phyloP scores from a whole-genome alignment of 2,797 vertebrate species.

The Sphenopsis melanotis region DNA sequence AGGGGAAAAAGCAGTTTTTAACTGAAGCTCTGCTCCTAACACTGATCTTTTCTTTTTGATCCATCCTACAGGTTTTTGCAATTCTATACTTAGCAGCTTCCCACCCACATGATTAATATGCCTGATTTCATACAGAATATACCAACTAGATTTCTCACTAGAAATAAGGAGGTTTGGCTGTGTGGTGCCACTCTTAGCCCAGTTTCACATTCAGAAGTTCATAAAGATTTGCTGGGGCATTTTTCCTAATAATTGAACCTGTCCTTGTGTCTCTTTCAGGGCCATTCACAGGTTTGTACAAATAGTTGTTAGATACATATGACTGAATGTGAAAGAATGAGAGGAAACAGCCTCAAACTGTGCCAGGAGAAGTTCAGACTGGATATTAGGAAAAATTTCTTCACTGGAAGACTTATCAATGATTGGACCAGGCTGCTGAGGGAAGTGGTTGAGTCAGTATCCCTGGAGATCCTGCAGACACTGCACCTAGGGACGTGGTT shows the following conservation, averaged over 20 bases:
- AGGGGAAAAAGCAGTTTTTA: not conserved
- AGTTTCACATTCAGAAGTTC: not conserved
- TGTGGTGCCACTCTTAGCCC: not conserved
- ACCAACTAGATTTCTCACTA: not conserved
- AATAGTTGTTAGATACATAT: not conserved
- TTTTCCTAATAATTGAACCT: not conserved
- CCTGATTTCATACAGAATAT: not conserved
- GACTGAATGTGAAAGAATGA: not conserved
- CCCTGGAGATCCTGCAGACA: not conserved
- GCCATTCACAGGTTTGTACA: not conserved
- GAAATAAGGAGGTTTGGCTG: not conserved
- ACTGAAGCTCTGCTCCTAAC: not conserved
- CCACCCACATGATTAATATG: not conserved
- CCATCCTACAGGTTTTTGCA: not conserved
- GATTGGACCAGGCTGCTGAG: not conserved
- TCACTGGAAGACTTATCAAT: not conserved
- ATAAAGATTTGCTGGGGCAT: not conserved
- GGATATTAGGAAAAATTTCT: not conserved
- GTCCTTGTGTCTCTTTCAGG: not conserved
- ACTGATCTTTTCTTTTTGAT: not conserved
- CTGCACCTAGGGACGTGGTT: accelerated
- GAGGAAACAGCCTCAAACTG: not conserved
- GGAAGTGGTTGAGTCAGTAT: not conserved
- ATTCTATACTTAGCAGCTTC: not conserved
- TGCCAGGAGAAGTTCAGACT: not conserved